Percentiles rank a stretch among this genome's conserved stretches.
These are phyloP conservation scores for Eulemur rufifrons DNA, from an alignment of 2,113 vertebrate genomes.

Conservation along the genomic window DNA sequence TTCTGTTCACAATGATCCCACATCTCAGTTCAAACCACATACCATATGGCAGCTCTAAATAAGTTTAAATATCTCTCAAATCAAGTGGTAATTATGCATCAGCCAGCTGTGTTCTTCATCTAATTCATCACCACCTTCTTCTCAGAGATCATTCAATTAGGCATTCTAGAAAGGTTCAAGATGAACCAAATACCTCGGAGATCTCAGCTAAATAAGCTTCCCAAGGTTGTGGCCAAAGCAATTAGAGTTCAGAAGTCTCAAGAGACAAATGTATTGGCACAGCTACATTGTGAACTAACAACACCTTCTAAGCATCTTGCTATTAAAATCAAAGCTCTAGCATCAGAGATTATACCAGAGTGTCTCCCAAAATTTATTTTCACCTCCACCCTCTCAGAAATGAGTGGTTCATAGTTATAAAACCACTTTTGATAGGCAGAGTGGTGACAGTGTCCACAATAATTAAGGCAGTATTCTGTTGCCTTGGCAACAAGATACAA, in stretches of 20 bases:
- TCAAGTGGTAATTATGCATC: constrained; percentile 57
- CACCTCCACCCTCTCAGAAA: not conserved
- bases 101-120: constrained; percentile 42
- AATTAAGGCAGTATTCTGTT: constrained; percentile 2
- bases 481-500: constrained; percentile 26
- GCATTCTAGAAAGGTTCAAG: constrained; percentile 31
- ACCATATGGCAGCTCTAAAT: constrained; percentile 44
- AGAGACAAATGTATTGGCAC: constrained; percentile 24
- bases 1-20: not conserved
- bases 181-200: constrained; percentile 5
- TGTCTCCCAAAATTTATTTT: constrained; percentile 41
- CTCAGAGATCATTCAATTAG: constrained; percentile 48
- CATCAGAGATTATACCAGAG: not conserved
- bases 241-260: not conserved
- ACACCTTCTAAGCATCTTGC: not conserved
- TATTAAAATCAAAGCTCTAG: not conserved
- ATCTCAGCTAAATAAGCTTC: constrained; percentile 23
- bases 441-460: not conserved
- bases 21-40: not conserved
- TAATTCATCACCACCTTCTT: constrained; percentile 48
- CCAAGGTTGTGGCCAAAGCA: not conserved
- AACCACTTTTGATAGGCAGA: not conserved
- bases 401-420: not conserved
- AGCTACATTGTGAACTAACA: not conserved
- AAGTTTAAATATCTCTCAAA: constrained; percentile 50